A percentile compares a stretch with the other conserved stretches of the same genome.
These are phyloP conservation scores for Pitta sordida DNA, from an alignment of 2,113 vertebrate species.

Conservation along the genomic window DNA sequence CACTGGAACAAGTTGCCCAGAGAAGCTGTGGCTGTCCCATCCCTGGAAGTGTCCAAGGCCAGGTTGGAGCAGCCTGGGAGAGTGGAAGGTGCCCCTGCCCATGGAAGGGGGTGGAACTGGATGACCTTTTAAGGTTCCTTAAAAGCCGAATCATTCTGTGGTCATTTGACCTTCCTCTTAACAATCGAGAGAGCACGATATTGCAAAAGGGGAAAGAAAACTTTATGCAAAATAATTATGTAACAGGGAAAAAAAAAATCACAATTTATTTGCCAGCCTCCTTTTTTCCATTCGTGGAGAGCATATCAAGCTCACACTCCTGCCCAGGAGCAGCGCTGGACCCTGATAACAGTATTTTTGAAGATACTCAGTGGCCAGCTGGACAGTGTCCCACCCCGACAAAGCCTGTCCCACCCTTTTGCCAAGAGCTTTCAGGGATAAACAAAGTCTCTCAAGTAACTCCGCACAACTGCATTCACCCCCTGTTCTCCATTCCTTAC, in stretches of 20 bases:
- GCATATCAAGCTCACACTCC: background rate
- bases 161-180: background rate
- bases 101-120: background rate
- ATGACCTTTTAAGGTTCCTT: background rate
- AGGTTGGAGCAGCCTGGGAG: fast-evolving
- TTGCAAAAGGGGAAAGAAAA: background rate
- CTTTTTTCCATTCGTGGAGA: background rate
- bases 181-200: background rate
- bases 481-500: background rate
- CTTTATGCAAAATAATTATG: background rate
- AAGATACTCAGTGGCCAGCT: background rate
- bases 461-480: background rate
- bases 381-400: conserved; percentile 24
- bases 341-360: conserved; percentile 26
- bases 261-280: background rate
- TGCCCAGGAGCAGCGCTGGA: background rate
- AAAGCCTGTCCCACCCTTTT: conserved; percentile 9
- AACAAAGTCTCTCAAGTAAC: background rate
- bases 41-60: background rate
- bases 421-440: background rate
- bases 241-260: background rate
- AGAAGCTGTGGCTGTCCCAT: background rate
- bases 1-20: background rate
- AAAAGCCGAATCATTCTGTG: background rate
- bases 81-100: background rate